Percentiles rank a stretch among this genome's conserved stretches.
phyloP scores from a whole-genome alignment of 2,113 vertebrate genomes.

The Oxyura jamaicensis region DNA sequence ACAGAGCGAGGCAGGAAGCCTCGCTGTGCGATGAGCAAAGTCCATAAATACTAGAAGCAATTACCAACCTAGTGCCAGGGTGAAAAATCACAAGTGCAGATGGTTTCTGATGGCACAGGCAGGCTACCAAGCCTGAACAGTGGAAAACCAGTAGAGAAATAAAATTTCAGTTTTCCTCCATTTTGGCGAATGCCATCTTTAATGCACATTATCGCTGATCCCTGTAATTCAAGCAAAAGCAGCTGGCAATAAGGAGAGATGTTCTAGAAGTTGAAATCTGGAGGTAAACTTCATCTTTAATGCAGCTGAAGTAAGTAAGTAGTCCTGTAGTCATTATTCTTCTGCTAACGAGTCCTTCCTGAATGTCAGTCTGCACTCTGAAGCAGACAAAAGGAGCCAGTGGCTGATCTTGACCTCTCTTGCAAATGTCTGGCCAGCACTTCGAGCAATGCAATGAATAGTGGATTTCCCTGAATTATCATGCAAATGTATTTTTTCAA shows the following conservation, averaged over 20 bases:
- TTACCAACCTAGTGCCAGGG: neutral
- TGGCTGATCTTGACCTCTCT: neutral
- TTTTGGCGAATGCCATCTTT: neutral
- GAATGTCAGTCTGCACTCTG: neutral
- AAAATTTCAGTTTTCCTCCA: neutral
- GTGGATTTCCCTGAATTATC: neutral
- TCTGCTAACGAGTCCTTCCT: neutral
- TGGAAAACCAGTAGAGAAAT: neutral
- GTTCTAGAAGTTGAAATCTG: neutral
- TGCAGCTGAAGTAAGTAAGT: neutral
- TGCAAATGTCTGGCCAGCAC: neutral
- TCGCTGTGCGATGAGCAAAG: neutral
- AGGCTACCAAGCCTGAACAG: neutral
- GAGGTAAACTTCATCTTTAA: neutral
- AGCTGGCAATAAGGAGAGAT: neutral
- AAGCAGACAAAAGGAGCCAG: neutral
- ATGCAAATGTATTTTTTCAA: neutral
- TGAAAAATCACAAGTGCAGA: neutral
- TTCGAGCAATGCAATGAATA: neutral
- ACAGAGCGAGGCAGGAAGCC: neutral
- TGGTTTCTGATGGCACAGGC: neutral
- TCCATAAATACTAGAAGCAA: neutral
- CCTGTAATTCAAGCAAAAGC: constrained; percentile 24
- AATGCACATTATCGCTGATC: neutral
- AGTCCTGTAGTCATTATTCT: neutral